Percentiles rank a stretch among this genome's conserved stretches.
Conservation (phyloP, 2,888 invertebrate genomes). For the Autographa pulchrina region DNA sequence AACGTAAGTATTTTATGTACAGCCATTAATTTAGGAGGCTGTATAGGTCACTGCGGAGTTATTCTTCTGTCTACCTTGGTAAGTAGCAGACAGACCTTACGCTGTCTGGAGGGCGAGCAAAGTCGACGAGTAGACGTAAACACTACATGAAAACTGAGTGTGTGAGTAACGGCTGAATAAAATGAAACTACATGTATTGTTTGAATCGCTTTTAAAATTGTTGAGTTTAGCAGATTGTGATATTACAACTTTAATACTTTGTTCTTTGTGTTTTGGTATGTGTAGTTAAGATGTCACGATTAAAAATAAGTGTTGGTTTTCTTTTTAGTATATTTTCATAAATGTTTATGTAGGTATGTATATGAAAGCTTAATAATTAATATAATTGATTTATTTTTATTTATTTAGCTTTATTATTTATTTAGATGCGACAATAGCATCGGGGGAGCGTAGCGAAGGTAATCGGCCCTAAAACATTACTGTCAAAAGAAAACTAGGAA, state of each 20-base stretch:
- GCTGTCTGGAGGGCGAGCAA: slow-evolving; percentile 61
- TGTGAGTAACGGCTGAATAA: slow-evolving; percentile 15
- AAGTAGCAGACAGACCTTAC: slow-evolving; percentile 31
- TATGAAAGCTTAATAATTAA: no score
- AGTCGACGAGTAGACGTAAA: slow-evolving; percentile 50
- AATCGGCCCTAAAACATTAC: slow-evolving; percentile 66
- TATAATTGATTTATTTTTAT: no score
- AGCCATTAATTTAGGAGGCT: background rate
- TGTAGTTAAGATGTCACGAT: no score
- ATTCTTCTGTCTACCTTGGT: slow-evolving; percentile 17
- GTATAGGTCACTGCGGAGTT: background rate
- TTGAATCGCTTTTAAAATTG: slow-evolving; percentile 5
- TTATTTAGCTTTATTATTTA: no score
- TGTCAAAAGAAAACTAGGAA: slow-evolving; percentile 65
- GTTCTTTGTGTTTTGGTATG: background rate
- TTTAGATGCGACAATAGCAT: slow-evolving; percentile 15
- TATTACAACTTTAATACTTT: background rate
- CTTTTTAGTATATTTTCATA: no score
- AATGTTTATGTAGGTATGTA: no score
- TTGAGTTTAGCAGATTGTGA: background rate
- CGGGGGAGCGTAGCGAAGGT: slow-evolving; percentile 47
- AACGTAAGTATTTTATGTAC: no score
- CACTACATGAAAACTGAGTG: slow-evolving; percentile 27
- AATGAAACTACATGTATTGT: slow-evolving; percentile 10
- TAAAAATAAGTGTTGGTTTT: no score